phyloP scores from a whole-genome alignment of 2,888 invertebrate species.

The Thumatha senex region DNA sequence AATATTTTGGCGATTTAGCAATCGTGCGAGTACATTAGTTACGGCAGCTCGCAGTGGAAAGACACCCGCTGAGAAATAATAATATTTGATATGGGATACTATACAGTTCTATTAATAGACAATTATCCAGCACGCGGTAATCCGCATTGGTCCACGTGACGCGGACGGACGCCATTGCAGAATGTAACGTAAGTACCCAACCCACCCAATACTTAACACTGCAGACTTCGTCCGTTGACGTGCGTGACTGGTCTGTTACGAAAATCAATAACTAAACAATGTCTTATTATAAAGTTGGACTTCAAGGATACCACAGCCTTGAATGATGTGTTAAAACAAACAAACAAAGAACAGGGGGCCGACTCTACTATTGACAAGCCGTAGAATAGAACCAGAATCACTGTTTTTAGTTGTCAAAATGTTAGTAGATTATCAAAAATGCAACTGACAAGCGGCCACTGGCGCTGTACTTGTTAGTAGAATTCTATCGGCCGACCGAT shows the following conservation, averaged over 20 bases:
- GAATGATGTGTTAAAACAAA: conserved; percentile 15
- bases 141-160: conserved; percentile 63
- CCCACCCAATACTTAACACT: conserved; percentile 21
- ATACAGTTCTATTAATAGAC: conserved; percentile 66
- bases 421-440: no score
- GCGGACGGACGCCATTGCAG: conserved; percentile 50
- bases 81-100: conserved; percentile 57
- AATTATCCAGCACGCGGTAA: conserved; percentile 67
- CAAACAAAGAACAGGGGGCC: conserved; percentile 10
- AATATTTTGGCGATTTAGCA: conserved; percentile 26
- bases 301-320: conserved; percentile 42
- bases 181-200: conserved; percentile 39
- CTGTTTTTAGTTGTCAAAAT: no score
- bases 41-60: conserved; percentile 28
- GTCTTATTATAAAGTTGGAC: conserved; percentile 49
- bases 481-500: no score
- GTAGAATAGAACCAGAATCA: no score
- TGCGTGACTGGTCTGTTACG: conserved; percentile 54
- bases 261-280: conserved; percentile 60
- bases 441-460: no score
- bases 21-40: conserved; percentile 26
- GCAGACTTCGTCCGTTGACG: conserved; percentile 46
- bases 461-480: no score
- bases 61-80: conserved; percentile 65
- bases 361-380: no score